Percentiles rank a stretch among this genome's conserved stretches.
Evolutionary conservation across 2,797 vertebrate species (phyloP).

Genomic region (Leptodactylus fallax): DNA sequence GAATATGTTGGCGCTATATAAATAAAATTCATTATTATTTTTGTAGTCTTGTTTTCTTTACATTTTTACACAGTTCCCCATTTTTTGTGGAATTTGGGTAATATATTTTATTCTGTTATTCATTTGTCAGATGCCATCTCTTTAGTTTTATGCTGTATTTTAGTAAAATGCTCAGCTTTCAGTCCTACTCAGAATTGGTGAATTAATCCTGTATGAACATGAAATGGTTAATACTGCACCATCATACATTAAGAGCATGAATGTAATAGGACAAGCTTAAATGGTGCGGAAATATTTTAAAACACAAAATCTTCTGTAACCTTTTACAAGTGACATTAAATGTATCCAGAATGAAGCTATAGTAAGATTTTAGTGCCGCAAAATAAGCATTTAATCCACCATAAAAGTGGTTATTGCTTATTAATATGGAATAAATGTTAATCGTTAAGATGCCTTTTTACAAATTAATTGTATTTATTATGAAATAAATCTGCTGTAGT

Average conservation of each 20-base stretch:
- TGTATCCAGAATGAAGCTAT: conserved; percentile 56
- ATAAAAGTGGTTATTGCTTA: conserved; percentile 64
- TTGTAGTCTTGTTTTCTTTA: no score
- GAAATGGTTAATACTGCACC: conserved; percentile 1
- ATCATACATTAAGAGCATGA: conserved; percentile 22
- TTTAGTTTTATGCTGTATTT: not conserved
- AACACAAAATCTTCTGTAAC: conserved; percentile 58
- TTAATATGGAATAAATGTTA: conserved; percentile 68
- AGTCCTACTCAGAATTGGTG: not conserved
- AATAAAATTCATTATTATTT: no score
- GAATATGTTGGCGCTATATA: no score
- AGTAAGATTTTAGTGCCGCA: conserved; percentile 61
- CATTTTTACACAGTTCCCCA: no score
- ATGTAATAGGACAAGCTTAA: conserved; percentile 46
- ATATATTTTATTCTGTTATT: not conserved
- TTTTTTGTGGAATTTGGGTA: no score
- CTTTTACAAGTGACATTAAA: conserved; percentile 61
- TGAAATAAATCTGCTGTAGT: conserved; percentile 61
- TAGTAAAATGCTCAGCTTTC: not conserved
- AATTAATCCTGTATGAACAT: not conserved
- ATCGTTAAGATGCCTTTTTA: conserved; percentile 64
- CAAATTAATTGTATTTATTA: conserved; percentile 58
- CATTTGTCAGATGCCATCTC: not conserved
- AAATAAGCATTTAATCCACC: conserved; percentile 64
- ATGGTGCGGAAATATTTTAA: conserved; percentile 58